phyloP scores from a whole-genome alignment of 2,888 invertebrate genomes.

The Agriotes lineatus region DNA sequence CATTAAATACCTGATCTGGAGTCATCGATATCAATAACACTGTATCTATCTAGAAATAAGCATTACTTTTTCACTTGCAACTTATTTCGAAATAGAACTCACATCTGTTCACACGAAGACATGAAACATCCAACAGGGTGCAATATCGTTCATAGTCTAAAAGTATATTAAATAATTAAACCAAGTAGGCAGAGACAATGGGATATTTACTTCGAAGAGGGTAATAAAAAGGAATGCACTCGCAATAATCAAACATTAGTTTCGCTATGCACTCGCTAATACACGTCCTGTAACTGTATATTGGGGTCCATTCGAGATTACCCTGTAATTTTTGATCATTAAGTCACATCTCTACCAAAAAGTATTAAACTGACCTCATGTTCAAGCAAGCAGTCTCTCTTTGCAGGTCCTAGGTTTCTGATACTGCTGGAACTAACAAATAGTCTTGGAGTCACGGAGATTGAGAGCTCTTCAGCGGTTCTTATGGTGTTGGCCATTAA shows the following conservation, averaged over 20 bases:
- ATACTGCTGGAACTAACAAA: slow-evolving; percentile 64
- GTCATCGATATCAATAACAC: too few relatives aligned
- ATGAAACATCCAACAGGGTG: too few relatives aligned
- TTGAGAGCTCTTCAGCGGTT: slow-evolving; percentile 64
- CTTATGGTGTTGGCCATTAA: slow-evolving; percentile 62
- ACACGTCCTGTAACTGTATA: slow-evolving; percentile 70
- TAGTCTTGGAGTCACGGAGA: slow-evolving; percentile 66
- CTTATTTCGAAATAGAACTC: too few relatives aligned
- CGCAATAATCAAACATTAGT: slow-evolving; percentile 62
- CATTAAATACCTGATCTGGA: too few relatives aligned
- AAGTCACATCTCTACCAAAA: too few relatives aligned
- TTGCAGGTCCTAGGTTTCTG: slow-evolving; percentile 55
- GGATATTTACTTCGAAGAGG: slow-evolving; percentile 59
- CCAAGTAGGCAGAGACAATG: not conserved
- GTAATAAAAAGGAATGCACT: slow-evolving; percentile 70
- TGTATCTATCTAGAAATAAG: too few relatives aligned
- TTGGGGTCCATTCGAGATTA: slow-evolving; percentile 58
- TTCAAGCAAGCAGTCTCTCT: slow-evolving; percentile 68
- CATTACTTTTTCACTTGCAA: too few relatives aligned
- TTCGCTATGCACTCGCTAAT: slow-evolving; percentile 68
- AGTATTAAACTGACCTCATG: slow-evolving; percentile 63
- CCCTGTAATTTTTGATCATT: too few relatives aligned
- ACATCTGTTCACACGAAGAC: too few relatives aligned
- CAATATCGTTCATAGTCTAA: too few relatives aligned
- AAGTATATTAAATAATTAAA: too few relatives aligned